Conservation (phyloP, 2,888 invertebrate genomes). For the Platyscelio sp. region DNA sequence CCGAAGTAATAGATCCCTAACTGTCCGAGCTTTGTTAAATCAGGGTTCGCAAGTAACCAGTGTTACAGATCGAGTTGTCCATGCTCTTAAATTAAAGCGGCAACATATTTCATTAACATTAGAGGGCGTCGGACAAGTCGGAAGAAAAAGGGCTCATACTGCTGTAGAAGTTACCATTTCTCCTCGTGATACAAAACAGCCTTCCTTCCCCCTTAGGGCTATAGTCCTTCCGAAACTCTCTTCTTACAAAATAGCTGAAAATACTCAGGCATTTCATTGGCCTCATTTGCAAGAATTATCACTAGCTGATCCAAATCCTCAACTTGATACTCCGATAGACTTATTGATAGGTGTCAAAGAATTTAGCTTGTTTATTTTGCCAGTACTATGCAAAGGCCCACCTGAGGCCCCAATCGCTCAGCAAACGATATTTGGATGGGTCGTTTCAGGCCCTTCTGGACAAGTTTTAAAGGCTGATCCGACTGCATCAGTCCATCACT, state of each 20-base stretch:
- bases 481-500: not conserved
- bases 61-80: not conserved
- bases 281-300: constrained; percentile 1
- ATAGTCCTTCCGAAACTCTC: not conserved
- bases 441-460: not conserved
- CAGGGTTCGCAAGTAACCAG: constrained; percentile 30
- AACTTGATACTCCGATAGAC: not conserved
- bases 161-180: not conserved
- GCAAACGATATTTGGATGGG: constrained; percentile 31
- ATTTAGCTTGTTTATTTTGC: not conserved
- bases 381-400: constrained; percentile 23
- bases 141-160: not conserved
- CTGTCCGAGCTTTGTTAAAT: constrained; percentile 26
- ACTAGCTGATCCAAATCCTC: constrained; percentile 14
- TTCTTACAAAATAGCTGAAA: not conserved
- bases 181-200: not conserved
- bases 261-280: not conserved
- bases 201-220: not conserved
- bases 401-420: constrained; percentile 12
- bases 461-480: not conserved
- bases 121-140: not conserved
- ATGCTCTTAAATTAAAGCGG: not conserved
- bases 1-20: not conserved
- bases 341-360: constrained; percentile 12
- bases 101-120: not conserved